A percentile compares a stretch with the other conserved stretches of the same genome.
These are phyloP conservation scores for Drosophila burlai DNA, from an alignment of 1,140 invertebrate genomes.

Conservation along the genomic window DNA sequence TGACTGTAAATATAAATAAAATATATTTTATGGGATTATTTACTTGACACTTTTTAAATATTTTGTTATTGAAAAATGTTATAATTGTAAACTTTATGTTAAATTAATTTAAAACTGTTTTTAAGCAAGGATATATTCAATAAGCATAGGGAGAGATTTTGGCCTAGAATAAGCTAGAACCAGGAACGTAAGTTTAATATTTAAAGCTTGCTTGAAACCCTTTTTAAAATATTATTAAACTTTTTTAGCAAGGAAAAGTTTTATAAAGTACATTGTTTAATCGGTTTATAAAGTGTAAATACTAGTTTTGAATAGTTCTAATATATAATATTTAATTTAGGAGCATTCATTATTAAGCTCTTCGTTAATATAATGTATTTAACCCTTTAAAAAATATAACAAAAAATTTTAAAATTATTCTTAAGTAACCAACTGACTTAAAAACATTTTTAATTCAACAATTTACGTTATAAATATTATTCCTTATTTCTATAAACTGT, in stretches of 20 bases:
- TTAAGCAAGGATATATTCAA: neutral
- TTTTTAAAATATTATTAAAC: neutral
- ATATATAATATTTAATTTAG: too few species aligned
- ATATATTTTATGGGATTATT: neutral
- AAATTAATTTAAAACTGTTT: neutral
- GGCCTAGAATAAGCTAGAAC: too few species aligned
- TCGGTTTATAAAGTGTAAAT: too few species aligned
- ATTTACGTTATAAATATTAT: neutral
- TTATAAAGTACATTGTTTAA: too few species aligned
- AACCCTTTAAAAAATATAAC: neutral
- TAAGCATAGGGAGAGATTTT: too few species aligned
- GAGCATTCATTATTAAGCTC: neutral
- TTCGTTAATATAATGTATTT: neutral
- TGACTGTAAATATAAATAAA: neutral
- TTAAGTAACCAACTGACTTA: neutral
- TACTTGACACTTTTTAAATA: too few species aligned
- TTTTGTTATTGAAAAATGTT: neutral
- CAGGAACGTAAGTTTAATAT: neutral
- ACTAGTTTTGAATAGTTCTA: too few species aligned
- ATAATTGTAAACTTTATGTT: neutral
- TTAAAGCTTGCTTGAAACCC: rapidly evolving
- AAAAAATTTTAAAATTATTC: neutral
- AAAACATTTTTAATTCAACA: neutral
- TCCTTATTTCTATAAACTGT: too few species aligned
- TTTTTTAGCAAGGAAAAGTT: too few species aligned